Base-by-base conservation (phyloP, 2,797 vertebrate species). In the Acrocephalus scirpaceus region DNA sequence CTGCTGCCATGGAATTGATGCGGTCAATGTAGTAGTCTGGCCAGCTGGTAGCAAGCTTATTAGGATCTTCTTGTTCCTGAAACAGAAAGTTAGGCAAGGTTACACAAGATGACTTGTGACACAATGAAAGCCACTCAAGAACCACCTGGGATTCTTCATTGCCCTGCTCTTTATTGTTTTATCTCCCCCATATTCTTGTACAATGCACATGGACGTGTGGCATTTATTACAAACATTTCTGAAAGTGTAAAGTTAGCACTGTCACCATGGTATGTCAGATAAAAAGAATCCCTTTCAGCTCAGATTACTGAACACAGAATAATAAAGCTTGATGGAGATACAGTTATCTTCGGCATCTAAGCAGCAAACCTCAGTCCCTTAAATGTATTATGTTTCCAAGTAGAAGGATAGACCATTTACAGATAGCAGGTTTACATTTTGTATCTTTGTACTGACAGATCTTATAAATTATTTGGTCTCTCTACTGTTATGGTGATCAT, bases 1-100 rank as follows among this genome's bases (percentile, higher is more conserved):
- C 99, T 77, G 99, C 98, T 93, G 99, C 99, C 99, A 99, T 99
- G 97, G 99, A 99, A 97, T 99, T 99, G 97, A 99, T 99, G 69
- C 99, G 99, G 96, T 99, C 99, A 6, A 99, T 99, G 97, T 99
- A 99, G 98, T 99, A 99, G 97, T 99, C 99, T 0, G 99, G 99
- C 99, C 99, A 99, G 98, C 99, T 99, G 97, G 99, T 99, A 38
- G 99, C 99, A 97, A 99, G 98, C 88, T 99, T 99, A 97, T 99
- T 99, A 92, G 99, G 99, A 96, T 99, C 99, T 96, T 99, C 99
- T 97, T 99, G 99, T 89, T 99, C 99, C 99, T 99, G 97, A 95
- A 97, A 97, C 23, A 87, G 64, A 79, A 96, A 94, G 79, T 88
- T 86, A 89, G 93, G 66, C 13, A 87, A 71, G 34, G 10, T 96